A percentile compares a stretch with the other conserved stretches of the same genome.
phyloP scores from a whole-genome alignment of 1,140 invertebrate genomes.

The Drosophila murphyi region DNA sequence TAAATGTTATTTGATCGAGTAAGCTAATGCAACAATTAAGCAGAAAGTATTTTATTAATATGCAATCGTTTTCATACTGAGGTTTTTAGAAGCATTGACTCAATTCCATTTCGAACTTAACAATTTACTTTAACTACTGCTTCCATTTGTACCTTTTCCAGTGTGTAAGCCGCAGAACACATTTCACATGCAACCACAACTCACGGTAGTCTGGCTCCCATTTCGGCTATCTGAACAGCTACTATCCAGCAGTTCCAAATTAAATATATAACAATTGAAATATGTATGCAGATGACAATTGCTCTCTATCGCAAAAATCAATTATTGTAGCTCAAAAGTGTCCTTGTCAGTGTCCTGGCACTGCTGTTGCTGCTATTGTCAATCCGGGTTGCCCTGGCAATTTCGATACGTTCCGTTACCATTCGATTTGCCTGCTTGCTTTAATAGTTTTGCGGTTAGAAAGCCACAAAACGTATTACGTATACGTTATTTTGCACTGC shows the following conservation, averaged over 20 bases:
- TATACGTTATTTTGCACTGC: constrained; percentile 74
- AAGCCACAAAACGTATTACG: constrained; percentile 78
- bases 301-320: constrained; percentile 82
- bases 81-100: no score
- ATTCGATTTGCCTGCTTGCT: constrained; percentile 78
- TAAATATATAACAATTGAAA: constrained; percentile 48
- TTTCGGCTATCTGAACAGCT: not conserved
- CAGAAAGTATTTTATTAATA: no score
- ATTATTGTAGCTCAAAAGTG: constrained; percentile 54
- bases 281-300: constrained; percentile 55
- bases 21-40: no score
- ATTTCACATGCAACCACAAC: not conserved
- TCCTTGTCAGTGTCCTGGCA: constrained; percentile 16
- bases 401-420: constrained; percentile 65
- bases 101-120: no score
- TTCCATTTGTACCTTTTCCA: constrained; percentile 2
- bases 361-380: constrained; percentile 2
- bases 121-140: not conserved
- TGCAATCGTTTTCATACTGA: no score
- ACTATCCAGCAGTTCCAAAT: not conserved
- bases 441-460: constrained; percentile 77
- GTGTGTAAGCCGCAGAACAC: constrained; percentile 10
- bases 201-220: not conserved
- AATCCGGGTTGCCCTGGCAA: constrained; percentile 44
- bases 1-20: no score